Evolutionary conservation across 2,113 vertebrate genomes (phyloP), one percentile per base, ranked within the genome.

Genomic region (Xenopus laevis): DNA sequence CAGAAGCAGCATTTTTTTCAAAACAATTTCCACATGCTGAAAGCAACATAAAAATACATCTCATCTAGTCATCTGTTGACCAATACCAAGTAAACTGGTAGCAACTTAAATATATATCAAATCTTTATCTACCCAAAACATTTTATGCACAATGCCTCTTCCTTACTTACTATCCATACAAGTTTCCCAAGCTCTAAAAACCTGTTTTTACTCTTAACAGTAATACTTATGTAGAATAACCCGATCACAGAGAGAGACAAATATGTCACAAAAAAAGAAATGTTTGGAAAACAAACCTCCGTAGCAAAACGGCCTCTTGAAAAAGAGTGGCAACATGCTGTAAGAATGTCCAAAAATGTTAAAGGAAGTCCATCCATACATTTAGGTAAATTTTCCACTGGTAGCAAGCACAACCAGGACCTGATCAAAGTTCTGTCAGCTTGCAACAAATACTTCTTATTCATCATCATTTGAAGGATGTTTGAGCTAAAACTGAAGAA

Each of bases 321-420:
- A 78, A 59, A 1, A 0, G 0, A 0, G 0, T 11, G 84, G 65
- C 50, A 84, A 12, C 70, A 90, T 89, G 33, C 83, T 77, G 0
- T 0, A 20, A 97, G 88, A 4, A 83, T 53, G 65, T 89, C 89
- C 9, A 92, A 52, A 4, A 94, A 79, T 2, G 86, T 81, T 9
- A 74, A 15, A 0, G 83, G 81, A 10, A 86, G 53, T 0, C 15
- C 53, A 0, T 0, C 7, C 3, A 88, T 57, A 76, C 85, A 93
- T 4, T 87, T 83, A n/a, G 65, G 11, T 74, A 97, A 77, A 1
- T 62, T 67, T 0, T 58, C 13, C 6, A 91, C 7, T 18, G 89
- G 80, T 60, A 96, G 71, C 78, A 95, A 70, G 60, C 63, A 91
- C 69, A 95, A 81, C 88, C 91, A 96, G 15, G 94, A 94, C 3